Conservation (phyloP, 2,888 invertebrate genomes). For the Steromphala cineraria region DNA sequence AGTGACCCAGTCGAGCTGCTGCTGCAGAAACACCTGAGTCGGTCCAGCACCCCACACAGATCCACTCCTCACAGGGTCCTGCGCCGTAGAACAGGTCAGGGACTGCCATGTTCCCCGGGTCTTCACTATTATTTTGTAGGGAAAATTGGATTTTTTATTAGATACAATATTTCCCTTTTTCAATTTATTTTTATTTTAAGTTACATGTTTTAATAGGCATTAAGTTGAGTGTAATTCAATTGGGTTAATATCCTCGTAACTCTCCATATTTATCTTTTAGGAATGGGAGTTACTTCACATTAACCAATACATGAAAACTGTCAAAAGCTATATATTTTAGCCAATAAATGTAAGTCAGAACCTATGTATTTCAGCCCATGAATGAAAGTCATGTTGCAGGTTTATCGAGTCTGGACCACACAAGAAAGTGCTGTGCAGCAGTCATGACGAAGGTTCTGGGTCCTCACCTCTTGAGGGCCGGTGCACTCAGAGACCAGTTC, state of each 20-base stretch:
- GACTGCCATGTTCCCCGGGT: too few relatives aligned
- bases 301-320: too few relatives aligned
- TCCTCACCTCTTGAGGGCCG: not conserved
- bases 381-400: constrained; percentile 41
- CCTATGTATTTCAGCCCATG: too few relatives aligned
- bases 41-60: constrained; percentile 38
- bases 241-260: too few relatives aligned
- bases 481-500: constrained; percentile 52
- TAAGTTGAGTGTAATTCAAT: not conserved
- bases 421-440: constrained; percentile 56
- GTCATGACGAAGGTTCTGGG: constrained; percentile 51
- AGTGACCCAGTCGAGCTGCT: constrained; percentile 48
- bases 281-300: too few relatives aligned
- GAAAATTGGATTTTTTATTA: too few relatives aligned
- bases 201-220: too few relatives aligned
- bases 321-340: not conserved
- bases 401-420: constrained; percentile 58
- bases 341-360: not conserved
- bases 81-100: constrained; percentile 58
- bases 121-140: too few relatives aligned
- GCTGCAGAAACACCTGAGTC: constrained; percentile 49
- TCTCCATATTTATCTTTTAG: too few relatives aligned
- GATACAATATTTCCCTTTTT: too few relatives aligned
- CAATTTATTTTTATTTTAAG: too few relatives aligned
- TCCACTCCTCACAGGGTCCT: constrained; percentile 49